A percentile compares a stretch with the other conserved stretches of the same genome.
These are phyloP conservation scores for Gonatopus flavifemur DNA, from an alignment of 1,140 invertebrate species.

Conservation along the genomic window DNA sequence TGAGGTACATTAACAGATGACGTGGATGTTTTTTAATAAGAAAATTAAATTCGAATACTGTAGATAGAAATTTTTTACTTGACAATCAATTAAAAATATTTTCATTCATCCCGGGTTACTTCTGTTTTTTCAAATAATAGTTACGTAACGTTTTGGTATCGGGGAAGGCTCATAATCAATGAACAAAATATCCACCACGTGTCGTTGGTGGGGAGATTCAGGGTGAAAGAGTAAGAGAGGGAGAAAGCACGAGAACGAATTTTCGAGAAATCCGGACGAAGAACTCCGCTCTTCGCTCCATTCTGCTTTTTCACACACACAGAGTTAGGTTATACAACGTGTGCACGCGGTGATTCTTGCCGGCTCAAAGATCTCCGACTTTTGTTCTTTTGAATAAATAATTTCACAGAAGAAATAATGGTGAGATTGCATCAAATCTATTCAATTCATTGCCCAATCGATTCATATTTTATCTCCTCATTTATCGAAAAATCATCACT, in stretches of 20 bases:
- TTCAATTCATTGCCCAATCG: too few relatives aligned
- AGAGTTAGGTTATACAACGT: constrained; percentile 41
- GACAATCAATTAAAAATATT: too few relatives aligned
- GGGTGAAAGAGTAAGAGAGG: not conserved
- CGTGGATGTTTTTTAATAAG: too few relatives aligned
- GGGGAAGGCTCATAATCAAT: constrained; percentile 13
- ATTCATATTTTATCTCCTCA: too few relatives aligned
- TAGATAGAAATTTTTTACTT: too few relatives aligned
- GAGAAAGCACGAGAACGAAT: constrained; percentile 23
- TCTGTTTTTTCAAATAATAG: too few relatives aligned
- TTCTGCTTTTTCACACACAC: not conserved
- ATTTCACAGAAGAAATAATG: constrained; percentile 12
- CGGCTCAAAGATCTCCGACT: constrained; percentile 6
- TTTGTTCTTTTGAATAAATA: not conserved
- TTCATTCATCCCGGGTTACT: too few relatives aligned
- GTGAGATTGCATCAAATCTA: too few relatives aligned
- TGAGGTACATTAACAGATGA: too few relatives aligned
- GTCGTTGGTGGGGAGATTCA: constrained; percentile 4
- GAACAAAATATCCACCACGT: too few relatives aligned
- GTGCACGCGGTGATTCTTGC: constrained; percentile 22
- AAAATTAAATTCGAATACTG: too few relatives aligned
- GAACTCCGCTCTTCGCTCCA: not conserved
- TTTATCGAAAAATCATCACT: too few relatives aligned
- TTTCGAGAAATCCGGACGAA: constrained; percentile 35
- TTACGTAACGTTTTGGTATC: constrained; percentile 11